phyloP scores from a whole-genome alignment of 2,888 invertebrate genomes.

The Drosophila niveifrons region DNA sequence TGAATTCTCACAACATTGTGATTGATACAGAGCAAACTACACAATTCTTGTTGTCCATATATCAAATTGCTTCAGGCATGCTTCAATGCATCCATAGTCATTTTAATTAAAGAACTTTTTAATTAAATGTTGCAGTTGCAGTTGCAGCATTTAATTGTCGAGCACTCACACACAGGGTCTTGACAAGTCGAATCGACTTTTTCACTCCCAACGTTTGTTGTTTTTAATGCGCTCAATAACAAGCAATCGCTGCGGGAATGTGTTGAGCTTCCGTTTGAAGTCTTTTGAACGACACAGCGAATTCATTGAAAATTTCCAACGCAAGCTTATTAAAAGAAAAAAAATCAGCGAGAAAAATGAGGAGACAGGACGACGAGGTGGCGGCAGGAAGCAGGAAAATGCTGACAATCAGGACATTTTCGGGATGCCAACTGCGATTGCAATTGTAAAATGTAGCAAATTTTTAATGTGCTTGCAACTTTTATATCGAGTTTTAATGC shows the following conservation, averaged over 20 bases:
- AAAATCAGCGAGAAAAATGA: slow-evolving; percentile 5
- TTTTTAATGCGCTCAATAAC: slow-evolving; percentile 28
- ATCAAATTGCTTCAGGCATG: no score
- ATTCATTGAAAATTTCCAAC: slow-evolving; percentile 33
- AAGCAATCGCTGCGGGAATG: slow-evolving; percentile 35
- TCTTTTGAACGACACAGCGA: slow-evolving; percentile 35
- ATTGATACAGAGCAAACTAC: no score
- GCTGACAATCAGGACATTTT: slow-evolving; percentile 54
- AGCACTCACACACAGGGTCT: not conserved
- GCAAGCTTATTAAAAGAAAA: slow-evolving; percentile 49
- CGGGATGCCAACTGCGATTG: slow-evolving; percentile 56
- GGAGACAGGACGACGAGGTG: not conserved
- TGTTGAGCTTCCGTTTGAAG: slow-evolving; percentile 20
- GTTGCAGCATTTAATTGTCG: not conserved
- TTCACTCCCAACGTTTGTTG: not conserved
- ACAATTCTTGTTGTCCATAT: no score
- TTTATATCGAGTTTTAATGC: slow-evolving; percentile 76
- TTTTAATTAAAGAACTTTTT: no score
- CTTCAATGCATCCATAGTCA: no score
- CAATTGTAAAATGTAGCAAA: slow-evolving; percentile 72
- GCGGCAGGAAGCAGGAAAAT: slow-evolving; percentile 8
- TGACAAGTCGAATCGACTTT: not conserved
- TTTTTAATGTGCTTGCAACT: slow-evolving; percentile 80
- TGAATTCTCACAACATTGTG: no score
- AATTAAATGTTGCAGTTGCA: not conserved